Evolutionary conservation across 1,140 invertebrate species (phyloP), one percentile per base, ranked within the genome.

Genomic region (Procambarus clarkii): DNA sequence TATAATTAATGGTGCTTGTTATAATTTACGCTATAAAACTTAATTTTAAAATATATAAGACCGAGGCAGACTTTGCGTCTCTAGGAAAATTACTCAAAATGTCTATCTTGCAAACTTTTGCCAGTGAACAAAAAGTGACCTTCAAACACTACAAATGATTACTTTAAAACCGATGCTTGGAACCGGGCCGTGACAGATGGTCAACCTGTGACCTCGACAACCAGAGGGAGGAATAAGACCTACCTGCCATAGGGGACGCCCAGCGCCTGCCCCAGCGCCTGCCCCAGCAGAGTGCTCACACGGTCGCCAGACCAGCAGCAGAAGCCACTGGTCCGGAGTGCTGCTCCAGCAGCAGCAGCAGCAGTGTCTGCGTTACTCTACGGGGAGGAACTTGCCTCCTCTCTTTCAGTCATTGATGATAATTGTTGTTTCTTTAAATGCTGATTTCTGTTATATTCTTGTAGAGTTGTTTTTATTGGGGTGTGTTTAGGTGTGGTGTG

Each of bases 171-270:
- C 44, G 48, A 0, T 78, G 46, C 50, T 24, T 58, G 46, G 21
- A 74, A 24, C 24, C 69, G 5, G n/a, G 24, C 7, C 13, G 45
- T 87, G 76, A 87, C 85, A 87, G 85, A 87, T 87, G 85, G 85
- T 87, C 85, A 87, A 87, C 85, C 77, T 77, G 74, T 34, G 9
- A 60, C 69, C 11, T 76, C 34, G 46, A 24, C 3, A 77, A 76
- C 69, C 11, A 58, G 50, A 87, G 74, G 50, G 79, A 15, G 15
- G 34, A 34, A 1, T 34, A 34, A 54, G 21, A 74, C 83, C 83
- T 11, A 50, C 83, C 50, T 64, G 24, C 34, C 71, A 45, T 15
- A 86, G 71, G 83, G 69, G 45, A 46, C 44, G 46, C 82, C 82
- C 60, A 60, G n/a, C 45, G 48, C 83, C 83, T 44, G 46, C 83